A percentile compares a stretch with the other conserved stretches of the same genome.
phyloP scores from a whole-genome alignment of 1,140 invertebrate species.

The Bilobella aurantiaca region DNA sequence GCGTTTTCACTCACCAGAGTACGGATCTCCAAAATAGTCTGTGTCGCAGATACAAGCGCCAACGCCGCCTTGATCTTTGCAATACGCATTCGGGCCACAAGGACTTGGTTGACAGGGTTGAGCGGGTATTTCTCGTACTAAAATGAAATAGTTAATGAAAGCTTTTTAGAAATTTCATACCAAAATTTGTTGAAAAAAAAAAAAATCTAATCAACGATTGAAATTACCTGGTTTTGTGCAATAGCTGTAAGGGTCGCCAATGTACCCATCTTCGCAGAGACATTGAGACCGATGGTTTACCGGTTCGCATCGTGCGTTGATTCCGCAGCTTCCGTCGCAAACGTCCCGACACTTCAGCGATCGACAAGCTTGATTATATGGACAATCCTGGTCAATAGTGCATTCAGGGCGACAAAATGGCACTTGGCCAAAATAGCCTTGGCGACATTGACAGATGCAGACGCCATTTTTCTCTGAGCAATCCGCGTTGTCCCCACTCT shows the following conservation, averaged over 20 bases:
- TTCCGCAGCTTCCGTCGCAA: constrained; percentile 61
- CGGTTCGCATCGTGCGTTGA: constrained; percentile 43
- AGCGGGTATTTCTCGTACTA: too few species aligned
- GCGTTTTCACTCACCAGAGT: constrained; percentile 47
- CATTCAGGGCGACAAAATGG: constrained; percentile 2
- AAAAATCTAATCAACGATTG: too few species aligned
- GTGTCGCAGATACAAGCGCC: constrained; percentile 48
- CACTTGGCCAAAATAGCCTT: constrained; percentile 9
- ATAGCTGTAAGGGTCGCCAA: neutral
- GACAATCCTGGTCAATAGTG: constrained; percentile 37
- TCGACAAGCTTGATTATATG: constrained; percentile 26
- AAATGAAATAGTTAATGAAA: too few species aligned
- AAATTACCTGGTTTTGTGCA: constrained; percentile 2
- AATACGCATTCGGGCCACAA: constrained; percentile 45
- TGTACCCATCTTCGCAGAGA: constrained; percentile 35
- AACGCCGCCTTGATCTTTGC: constrained; percentile 15
- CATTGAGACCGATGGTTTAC: constrained; percentile 39
- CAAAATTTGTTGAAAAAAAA: too few species aligned
- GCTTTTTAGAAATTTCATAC: too few species aligned
- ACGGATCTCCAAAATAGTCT: constrained; percentile 63
- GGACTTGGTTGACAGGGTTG: constrained; percentile 34
- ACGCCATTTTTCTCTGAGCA: neutral
- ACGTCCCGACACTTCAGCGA: constrained; percentile 51
- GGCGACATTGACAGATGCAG: constrained; percentile 44
- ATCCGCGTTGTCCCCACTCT: neutral